A percentile compares a stretch with the other conserved stretches of the same genome.
Evolutionary conservation across 2,797 vertebrate species (phyloP).

Genomic region (Glossophaga mutica): DNA sequence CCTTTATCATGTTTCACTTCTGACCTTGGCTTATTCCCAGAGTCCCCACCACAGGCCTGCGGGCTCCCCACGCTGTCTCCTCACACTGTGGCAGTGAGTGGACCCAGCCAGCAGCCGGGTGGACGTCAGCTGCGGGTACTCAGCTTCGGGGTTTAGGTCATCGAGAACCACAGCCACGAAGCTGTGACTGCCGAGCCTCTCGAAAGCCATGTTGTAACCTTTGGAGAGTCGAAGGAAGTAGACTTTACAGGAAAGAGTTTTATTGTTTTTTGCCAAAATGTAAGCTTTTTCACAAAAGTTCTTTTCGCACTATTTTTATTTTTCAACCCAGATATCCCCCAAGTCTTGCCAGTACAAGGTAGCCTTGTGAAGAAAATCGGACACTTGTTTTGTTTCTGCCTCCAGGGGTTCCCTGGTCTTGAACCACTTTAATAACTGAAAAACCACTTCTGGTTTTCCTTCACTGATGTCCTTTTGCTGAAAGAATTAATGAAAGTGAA

Average conservation of each 20-base stretch:
- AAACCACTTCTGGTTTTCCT: conserved; percentile 54
- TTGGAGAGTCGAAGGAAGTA: conserved; percentile 42
- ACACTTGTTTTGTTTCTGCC: conserved; percentile 44
- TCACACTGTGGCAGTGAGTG: neutral
- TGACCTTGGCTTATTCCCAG: neutral
- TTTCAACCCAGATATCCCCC: neutral
- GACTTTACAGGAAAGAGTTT: neutral
- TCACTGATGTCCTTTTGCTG: conserved; percentile 25
- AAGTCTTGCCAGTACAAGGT: conserved; percentile 35
- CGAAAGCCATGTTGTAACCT: neutral
- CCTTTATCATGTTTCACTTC: conserved; percentile 57
- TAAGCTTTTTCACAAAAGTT: neutral
- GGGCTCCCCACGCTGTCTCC: neutral
- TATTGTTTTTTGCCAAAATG: conserved; percentile 49
- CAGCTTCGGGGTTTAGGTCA: neutral
- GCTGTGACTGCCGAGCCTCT: neutral
- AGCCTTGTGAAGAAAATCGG: neutral
- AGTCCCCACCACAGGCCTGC: neutral
- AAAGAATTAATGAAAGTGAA: conserved; percentile 36
- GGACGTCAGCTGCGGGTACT: neutral
- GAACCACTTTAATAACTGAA: conserved; percentile 39
- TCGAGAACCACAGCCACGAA: neutral
- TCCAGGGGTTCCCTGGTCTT: neutral
- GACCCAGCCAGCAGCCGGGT: neutral
- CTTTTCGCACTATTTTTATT: conserved; percentile 12